Conservation (phyloP, 2,797 vertebrate genomes). For the Xyrichtys novacula region DNA sequence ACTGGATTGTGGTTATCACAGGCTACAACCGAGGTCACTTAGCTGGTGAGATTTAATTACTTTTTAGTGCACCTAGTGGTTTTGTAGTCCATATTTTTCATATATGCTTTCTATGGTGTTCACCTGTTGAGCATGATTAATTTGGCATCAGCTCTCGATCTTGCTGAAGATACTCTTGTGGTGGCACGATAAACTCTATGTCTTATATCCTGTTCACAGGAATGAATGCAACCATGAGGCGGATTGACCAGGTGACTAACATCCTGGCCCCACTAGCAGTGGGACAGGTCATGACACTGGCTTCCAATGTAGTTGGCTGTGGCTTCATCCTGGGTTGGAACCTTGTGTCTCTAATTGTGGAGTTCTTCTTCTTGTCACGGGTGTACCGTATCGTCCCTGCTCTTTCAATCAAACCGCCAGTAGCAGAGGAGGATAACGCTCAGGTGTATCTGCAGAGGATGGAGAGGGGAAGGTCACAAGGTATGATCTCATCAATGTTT, state of each 20-base stretch:
- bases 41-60: constrained; percentile 73
- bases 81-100: constrained; percentile 24
- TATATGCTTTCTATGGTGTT: background rate
- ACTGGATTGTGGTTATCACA: constrained; percentile 84
- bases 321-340: constrained; percentile 90
- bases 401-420: constrained; percentile 82
- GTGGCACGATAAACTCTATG: constrained; percentile 55
- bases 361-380: constrained; percentile 89
- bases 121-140: background rate
- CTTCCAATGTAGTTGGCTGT: constrained; percentile 86
- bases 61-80: background rate
- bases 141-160: background rate
- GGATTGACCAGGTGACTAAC: constrained; percentile 88
- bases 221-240: constrained; percentile 84
- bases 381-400: constrained; percentile 86
- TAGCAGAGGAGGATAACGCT: constrained; percentile 62
- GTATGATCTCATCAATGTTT: constrained; percentile 50
- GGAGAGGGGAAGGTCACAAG: constrained; percentile 73
- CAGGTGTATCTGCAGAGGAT: constrained; percentile 73
- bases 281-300: constrained; percentile 87
- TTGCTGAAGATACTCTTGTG: constrained; percentile 17
- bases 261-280: constrained; percentile 86
- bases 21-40: constrained; percentile 83
- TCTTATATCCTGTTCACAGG: constrained; percentile 77
- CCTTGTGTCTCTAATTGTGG: constrained; percentile 86